phyloP scores from a whole-genome alignment of 1,140 invertebrate genomes.

The Drosophila sp. region DNA sequence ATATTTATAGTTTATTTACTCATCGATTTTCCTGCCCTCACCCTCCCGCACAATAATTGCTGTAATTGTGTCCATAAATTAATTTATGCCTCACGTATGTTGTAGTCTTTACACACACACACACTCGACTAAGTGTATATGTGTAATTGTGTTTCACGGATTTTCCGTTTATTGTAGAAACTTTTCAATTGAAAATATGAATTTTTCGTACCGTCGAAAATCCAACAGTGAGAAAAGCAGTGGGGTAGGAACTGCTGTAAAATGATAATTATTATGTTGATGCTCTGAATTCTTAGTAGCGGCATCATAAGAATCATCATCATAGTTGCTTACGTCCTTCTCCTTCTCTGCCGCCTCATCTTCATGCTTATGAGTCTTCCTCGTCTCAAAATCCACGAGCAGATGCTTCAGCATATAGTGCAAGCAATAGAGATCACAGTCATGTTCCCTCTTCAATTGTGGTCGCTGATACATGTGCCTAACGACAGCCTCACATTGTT shows the following conservation, averaged over 20 bases:
- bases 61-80: constrained; percentile 69
- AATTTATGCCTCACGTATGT: constrained; percentile 51
- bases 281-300: no score
- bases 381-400: background rate
- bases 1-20: constrained; percentile 64
- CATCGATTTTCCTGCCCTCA: constrained; percentile 13
- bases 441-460: background rate
- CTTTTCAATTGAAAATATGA: no score
- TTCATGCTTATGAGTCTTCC: background rate
- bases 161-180: no score
- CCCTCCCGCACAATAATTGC: constrained; percentile 50
- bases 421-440: background rate
- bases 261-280: no score
- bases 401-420: background rate
- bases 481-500: background rate
- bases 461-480: background rate
- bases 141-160: background rate
- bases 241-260: no score
- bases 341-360: no score
- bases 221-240: no score
- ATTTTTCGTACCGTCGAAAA: no score
- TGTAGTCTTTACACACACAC: constrained; percentile 5
- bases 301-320: no score
- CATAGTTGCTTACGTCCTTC: no score
- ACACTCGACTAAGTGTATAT: background rate